Percentiles rank a stretch among this genome's conserved stretches.
These are phyloP conservation scores for Dendrophyllia cribrosa DNA, from an alignment of 64 coral and sea anemone genomes.

Conservation along the genomic window DNA sequence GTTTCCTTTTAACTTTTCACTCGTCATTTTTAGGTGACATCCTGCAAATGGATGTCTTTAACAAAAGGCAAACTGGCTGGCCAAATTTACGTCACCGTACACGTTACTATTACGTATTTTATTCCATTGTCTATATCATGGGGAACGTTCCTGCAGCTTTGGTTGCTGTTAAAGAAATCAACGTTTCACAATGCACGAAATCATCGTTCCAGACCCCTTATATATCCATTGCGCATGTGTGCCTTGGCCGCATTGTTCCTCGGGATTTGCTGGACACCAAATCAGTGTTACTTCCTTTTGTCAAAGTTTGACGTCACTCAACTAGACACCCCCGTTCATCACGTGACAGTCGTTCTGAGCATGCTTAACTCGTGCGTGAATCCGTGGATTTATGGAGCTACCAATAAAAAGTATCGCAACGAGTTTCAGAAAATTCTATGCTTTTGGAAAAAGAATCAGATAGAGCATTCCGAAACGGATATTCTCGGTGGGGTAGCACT, in stretches of 20 bases:
- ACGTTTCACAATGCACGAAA: background rate
- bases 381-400: slow-evolving; percentile 60
- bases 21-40: background rate
- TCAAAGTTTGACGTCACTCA: slow-evolving; percentile 58
- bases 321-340: slow-evolving; percentile 28
- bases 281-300: slow-evolving; percentile 43
- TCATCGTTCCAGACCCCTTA: background rate
- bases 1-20: too few species aligned
- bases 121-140: slow-evolving; percentile 32
- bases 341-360: slow-evolving; percentile 46
- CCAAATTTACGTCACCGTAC: slow-evolving; percentile 13
- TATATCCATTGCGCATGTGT: slow-evolving; percentile 53
- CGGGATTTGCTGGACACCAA: slow-evolving; percentile 48
- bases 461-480: background rate
- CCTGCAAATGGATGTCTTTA: slow-evolving; percentile 21
- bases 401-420: slow-evolving; percentile 9
- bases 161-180: background rate
- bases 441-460: background rate
- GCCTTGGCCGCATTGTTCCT: slow-evolving; percentile 23
- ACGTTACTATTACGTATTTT: slow-evolving; percentile 19
- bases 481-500: background rate
- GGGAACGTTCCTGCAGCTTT: slow-evolving; percentile 40
- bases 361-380: slow-evolving; percentile 55
- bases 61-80: background rate
- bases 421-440: slow-evolving; percentile 15